Conservation (phyloP, 2,113 vertebrate genomes). For the Lagopus leucura region DNA sequence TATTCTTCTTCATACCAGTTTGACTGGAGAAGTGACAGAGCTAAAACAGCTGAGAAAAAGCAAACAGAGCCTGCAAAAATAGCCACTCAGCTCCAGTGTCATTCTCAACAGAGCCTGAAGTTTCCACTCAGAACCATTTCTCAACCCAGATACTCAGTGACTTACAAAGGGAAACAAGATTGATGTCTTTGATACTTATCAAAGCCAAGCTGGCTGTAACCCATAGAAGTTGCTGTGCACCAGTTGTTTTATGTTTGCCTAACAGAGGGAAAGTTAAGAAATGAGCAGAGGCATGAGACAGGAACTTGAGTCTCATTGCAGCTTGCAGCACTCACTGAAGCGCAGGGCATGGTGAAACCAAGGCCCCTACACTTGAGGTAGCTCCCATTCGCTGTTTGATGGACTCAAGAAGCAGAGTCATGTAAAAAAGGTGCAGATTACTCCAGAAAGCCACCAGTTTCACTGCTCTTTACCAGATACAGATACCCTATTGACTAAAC, state of each 20-base stretch:
- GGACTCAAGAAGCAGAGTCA: background rate
- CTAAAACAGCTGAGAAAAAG: background rate
- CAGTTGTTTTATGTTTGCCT: background rate
- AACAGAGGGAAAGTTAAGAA: background rate
- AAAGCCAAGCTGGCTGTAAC: background rate
- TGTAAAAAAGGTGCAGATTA: background rate
- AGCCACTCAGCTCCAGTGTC: background rate
- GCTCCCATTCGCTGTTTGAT: background rate
- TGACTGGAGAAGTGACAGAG: background rate
- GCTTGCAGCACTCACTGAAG: background rate
- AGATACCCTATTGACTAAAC: background rate
- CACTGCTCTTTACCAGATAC: background rate
- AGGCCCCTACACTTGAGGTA: background rate
- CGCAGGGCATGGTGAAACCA: background rate
- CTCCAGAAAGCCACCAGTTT: background rate
- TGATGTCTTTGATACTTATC: background rate
- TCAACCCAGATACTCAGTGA: background rate
- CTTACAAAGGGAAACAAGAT: constrained; percentile 1
- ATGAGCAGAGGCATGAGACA: background rate
- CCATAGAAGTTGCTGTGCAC: background rate
- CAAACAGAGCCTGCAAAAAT: background rate
- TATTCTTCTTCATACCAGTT: background rate
- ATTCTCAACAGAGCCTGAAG: background rate
- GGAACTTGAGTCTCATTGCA: background rate
- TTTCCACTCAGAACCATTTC: background rate